phyloP scores from a whole-genome alignment of 2,797 vertebrate species.

The Sebastes dallii region DNA sequence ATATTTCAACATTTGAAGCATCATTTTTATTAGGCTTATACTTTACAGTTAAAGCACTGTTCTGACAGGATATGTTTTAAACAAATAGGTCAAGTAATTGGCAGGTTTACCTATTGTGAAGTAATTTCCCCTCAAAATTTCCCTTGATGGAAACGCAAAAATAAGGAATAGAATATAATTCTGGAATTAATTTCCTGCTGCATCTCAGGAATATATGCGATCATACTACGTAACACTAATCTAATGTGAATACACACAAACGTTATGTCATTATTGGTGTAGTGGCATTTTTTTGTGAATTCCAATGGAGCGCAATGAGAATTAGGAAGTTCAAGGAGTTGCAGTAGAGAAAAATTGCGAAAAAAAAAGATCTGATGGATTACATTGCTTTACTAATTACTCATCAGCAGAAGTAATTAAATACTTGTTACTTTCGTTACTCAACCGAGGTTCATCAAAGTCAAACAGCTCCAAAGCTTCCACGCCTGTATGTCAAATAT shows the following conservation, averaged over 20 bases:
- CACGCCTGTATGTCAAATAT: background rate
- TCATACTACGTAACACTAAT: background rate
- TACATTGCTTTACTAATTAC: background rate
- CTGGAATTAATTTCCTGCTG: background rate
- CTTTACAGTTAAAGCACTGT: background rate
- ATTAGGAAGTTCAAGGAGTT: background rate
- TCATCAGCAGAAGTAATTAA: background rate
- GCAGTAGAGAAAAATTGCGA: background rate
- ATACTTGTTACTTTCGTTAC: background rate
- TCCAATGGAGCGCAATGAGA: background rate
- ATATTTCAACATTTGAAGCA: background rate
- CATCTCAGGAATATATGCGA: background rate
- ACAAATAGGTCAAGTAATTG: background rate
- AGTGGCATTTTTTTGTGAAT: background rate
- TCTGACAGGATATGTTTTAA: background rate
- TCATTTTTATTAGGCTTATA: background rate
- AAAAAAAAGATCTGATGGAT: background rate
- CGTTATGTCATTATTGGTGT: background rate
- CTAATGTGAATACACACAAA: background rate
- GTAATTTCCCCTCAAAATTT: background rate
- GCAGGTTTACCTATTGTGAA: background rate
- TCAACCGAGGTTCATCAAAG: background rate
- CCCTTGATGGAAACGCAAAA: background rate
- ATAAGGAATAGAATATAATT: background rate
- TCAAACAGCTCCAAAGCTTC: background rate